These are phyloP conservation scores for Meloe dianella DNA, from an alignment of 2,888 invertebrate species.

Conservation along the genomic window DNA sequence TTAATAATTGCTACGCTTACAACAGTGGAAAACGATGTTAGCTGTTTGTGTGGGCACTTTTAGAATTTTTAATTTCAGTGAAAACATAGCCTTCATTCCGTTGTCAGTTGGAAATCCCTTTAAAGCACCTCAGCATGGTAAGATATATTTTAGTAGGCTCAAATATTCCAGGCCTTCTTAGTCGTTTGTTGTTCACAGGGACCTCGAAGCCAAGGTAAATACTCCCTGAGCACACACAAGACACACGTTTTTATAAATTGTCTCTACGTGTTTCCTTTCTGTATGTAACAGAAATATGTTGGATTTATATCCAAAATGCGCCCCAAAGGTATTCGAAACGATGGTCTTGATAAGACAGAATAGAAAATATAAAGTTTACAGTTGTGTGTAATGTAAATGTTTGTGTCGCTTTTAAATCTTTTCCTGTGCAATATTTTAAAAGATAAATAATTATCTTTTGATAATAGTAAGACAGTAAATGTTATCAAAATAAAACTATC, in stretches of 20 bases:
- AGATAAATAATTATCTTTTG: background rate
- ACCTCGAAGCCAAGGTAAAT: conserved; percentile 44
- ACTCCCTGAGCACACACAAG: conserved; percentile 45
- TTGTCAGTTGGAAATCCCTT: conserved; percentile 37
- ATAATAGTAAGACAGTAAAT: background rate
- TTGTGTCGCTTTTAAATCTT: conserved; percentile 7
- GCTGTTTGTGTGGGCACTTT: background rate
- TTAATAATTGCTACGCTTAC: too few species aligned
- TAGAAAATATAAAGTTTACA: conserved; percentile 32
- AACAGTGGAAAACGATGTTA: background rate
- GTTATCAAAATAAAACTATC: background rate
- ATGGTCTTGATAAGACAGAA: conserved; percentile 32
- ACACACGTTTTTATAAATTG: conserved; percentile 47
- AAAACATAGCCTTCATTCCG: conserved; percentile 33
- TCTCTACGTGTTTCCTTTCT: conserved; percentile 46
- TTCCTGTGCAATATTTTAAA: background rate
- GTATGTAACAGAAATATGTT: conserved; percentile 44
- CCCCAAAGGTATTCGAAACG: conserved; percentile 42
- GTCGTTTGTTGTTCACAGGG: conserved; percentile 38
- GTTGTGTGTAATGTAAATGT: conserved; percentile 23
- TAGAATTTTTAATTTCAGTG: conserved; percentile 38
- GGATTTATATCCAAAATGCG: conserved; percentile 46
- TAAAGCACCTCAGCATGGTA: conserved; percentile 37
- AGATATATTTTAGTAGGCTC: conserved; percentile 41
- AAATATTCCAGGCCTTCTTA: conserved; percentile 40